Evolutionary conservation across 1,140 invertebrate species (phyloP), one percentile per base, ranked within the genome.

Genomic region (Caenorhabditis remanei): DNA sequence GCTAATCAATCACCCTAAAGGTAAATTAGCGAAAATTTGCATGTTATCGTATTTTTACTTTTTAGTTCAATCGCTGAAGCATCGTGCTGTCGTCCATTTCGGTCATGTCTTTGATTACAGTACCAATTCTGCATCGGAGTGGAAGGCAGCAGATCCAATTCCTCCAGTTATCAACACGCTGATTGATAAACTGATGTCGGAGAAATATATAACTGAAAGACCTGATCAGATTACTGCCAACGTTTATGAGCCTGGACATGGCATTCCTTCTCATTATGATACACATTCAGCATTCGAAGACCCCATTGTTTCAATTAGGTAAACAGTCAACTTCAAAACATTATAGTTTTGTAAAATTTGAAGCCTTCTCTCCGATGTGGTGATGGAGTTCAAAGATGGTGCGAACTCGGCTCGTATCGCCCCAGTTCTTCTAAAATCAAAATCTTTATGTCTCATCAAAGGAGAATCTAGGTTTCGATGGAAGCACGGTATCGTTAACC

Each of bases 151-250:
- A n/a, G 93, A 94, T 21, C 90, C 91, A n/a, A 95, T 98, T 91
- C 97, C 97, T 0, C 50, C 92, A 13, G 93, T 95, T 83, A 96
- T 96, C 93, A 90, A 94, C 90, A 93, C 95, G 88, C 91, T 97
- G 2, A 94, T 96, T 93, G 75, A 93, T 4, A 93, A 94, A 88
- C 93, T 97, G 53, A 90, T 94, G 87, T 91, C 94, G 46, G 90
- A 91, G 87, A 93, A 85, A 89, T 93, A 92, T 90, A 93, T 93
- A 83, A 93, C 90, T 88, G 90, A 87, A 85, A 87, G 87, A 11
- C 97, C 97, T 40, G 95, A 98, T 94, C 97, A 99, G 92, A 91
- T 99, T 65, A 99, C 97, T 14, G 95, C 98, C 0, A 99, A 99
- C 94, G 94, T 95, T 90, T 99, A 99, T 93, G 90, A 94, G 83